Conservation (phyloP, 2,797 vertebrate species). For the Pempheris klunzingeri region DNA sequence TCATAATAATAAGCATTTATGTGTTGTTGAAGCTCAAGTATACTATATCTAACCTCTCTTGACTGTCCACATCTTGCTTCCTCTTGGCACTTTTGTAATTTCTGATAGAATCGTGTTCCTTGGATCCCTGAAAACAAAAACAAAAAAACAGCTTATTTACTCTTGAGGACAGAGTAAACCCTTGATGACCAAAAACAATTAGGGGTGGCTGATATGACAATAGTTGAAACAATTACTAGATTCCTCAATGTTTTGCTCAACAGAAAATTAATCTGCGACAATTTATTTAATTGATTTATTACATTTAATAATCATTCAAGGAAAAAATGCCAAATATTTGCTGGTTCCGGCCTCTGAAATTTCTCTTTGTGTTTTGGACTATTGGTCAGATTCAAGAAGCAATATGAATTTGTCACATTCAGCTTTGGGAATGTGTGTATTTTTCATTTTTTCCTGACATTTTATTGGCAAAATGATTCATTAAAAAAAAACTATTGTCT, state of each 20-base stretch:
- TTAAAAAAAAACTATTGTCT: background rate
- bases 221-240: background rate
- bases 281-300: background rate
- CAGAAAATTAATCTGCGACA: background rate
- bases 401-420: background rate
- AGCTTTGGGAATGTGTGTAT: background rate
- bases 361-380: background rate
- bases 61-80: slow-evolving; percentile 3
- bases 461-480: background rate
- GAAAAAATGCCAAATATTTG: background rate
- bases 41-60: slow-evolving; percentile 50
- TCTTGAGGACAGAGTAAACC: background rate
- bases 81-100: background rate
- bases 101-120: slow-evolving; percentile 17
- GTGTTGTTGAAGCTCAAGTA: background rate
- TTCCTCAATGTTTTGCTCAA: background rate
- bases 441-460: background rate
- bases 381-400: background rate
- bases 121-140: slow-evolving; percentile 47
- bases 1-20: background rate
- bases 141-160: slow-evolving; percentile 1
- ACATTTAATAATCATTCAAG: background rate
- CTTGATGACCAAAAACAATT: background rate
- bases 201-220: background rate
- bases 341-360: background rate